phyloP scores from a whole-genome alignment of 2,888 invertebrate genomes.

The Biston stratarius region DNA sequence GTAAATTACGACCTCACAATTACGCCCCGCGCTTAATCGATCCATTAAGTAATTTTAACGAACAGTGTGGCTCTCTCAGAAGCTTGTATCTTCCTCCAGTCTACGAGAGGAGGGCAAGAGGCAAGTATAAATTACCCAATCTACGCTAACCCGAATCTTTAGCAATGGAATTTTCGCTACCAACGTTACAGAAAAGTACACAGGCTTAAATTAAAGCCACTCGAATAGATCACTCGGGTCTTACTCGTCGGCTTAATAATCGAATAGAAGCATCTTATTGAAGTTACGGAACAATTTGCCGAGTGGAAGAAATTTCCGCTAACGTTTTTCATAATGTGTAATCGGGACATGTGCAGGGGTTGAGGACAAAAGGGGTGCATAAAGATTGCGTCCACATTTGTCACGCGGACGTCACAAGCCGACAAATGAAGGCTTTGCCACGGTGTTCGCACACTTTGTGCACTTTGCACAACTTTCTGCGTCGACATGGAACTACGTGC shows the following conservation, averaged over 20 bases:
- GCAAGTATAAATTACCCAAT: slow-evolving; percentile 86
- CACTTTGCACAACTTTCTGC: slow-evolving; percentile 84
- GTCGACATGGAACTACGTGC: slow-evolving; percentile 82
- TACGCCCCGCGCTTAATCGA: slow-evolving; percentile 75
- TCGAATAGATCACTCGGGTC: slow-evolving; percentile 65
- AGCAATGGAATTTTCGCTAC: slow-evolving; percentile 79
- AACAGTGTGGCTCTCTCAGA: slow-evolving; percentile 72
- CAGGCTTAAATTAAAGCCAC: slow-evolving; percentile 74
- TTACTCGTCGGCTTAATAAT: slow-evolving; percentile 46
- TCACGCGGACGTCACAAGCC: slow-evolving; percentile 84
- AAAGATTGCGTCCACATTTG: slow-evolving; percentile 83
- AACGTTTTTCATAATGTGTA: slow-evolving; percentile 77
- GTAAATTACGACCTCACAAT: slow-evolving; percentile 69
- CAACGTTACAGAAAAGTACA: slow-evolving; percentile 76
- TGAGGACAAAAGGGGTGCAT: slow-evolving; percentile 58
- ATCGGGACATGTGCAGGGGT: slow-evolving; percentile 67
- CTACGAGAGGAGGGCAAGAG: slow-evolving; percentile 65
- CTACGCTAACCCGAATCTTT: slow-evolving; percentile 81
- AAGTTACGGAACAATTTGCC: slow-evolving; percentile 51
- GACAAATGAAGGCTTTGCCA: slow-evolving; percentile 86
- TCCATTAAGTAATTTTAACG: slow-evolving; percentile 81
- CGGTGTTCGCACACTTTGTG: slow-evolving; percentile 82
- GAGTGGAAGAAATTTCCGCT: slow-evolving; percentile 58
- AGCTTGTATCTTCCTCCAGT: slow-evolving; percentile 68
- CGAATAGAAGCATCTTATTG: slow-evolving; percentile 28